Evolutionary conservation across 2,797 vertebrate species (phyloP).

Genomic region (Labroides dimidiatus): DNA sequence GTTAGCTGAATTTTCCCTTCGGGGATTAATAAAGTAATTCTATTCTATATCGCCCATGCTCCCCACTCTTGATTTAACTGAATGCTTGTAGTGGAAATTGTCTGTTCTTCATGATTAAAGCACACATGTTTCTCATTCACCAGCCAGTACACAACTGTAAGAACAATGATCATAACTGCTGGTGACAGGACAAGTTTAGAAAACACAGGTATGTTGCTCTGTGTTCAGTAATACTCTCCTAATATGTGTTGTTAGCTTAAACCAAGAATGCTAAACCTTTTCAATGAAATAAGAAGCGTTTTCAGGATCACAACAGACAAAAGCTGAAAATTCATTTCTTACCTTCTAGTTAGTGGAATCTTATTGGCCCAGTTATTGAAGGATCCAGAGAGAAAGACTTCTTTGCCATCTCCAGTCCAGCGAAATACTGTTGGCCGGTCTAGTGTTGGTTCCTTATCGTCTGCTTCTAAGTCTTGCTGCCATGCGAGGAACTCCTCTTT

Average conservation of each 20-base stretch:
- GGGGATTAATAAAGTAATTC: too few relatives aligned
- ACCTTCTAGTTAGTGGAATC: constrained; percentile 96
- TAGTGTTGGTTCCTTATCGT: constrained; percentile 88
- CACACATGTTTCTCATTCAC: too few relatives aligned
- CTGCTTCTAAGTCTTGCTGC: constrained; percentile 93
- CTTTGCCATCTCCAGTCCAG: constrained; percentile 96
- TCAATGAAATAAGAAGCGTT: not conserved
- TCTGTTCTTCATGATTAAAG: too few relatives aligned
- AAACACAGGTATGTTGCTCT: too few relatives aligned
- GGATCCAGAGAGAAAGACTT: constrained; percentile 94
- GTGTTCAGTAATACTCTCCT: too few relatives aligned
- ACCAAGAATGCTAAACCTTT: not conserved
- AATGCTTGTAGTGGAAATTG: too few relatives aligned
- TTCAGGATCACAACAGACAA: not conserved
- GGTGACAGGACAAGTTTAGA: too few relatives aligned
- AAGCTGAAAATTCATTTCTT: not conserved
- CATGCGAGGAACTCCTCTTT: constrained; percentile 96
- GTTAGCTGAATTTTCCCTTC: too few relatives aligned
- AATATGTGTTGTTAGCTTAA: not conserved
- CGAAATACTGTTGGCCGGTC: constrained; percentile 96
- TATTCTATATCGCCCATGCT: too few relatives aligned
- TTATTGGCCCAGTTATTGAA: constrained; percentile 97
- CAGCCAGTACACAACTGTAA: too few relatives aligned
- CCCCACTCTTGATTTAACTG: too few relatives aligned
- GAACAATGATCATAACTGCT: too few relatives aligned